These are phyloP conservation scores for Sapayoa aenigma DNA, from an alignment of 2,113 vertebrate species.

Conservation along the genomic window DNA sequence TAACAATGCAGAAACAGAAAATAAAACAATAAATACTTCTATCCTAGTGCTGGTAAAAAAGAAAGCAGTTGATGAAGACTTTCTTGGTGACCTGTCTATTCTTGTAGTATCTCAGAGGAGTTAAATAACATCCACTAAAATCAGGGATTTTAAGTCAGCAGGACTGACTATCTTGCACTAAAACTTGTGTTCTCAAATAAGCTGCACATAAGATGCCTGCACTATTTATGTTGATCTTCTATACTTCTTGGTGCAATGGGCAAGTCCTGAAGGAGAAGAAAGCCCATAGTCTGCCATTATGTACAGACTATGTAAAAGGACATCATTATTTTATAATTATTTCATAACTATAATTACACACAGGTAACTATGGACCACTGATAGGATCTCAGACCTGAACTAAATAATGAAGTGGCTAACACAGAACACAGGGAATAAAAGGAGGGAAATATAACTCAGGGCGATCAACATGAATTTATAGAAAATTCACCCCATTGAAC, in stretches of 20 bases:
- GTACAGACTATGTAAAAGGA: not conserved
- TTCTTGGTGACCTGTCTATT: constrained; percentile 7
- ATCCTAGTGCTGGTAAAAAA: not conserved
- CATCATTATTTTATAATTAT: not conserved
- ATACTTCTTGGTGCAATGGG: not conserved
- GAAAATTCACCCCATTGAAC: not conserved
- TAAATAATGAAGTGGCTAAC: not conserved
- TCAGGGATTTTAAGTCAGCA: not conserved
- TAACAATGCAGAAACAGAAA: constrained; percentile 17
- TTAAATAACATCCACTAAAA: not conserved
- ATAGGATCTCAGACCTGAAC: not conserved
- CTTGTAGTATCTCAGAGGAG: not conserved
- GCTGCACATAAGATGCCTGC: not conserved
- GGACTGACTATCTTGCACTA: not conserved
- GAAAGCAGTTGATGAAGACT: not conserved
- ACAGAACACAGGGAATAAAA: not conserved
- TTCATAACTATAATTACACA: not conserved
- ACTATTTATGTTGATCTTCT: not conserved
- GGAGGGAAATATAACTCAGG: not conserved
- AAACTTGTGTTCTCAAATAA: not conserved
- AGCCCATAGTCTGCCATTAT: not conserved
- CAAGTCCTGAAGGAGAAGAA: not conserved
- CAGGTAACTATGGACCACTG: not conserved
- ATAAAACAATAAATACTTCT: constrained; percentile 30
- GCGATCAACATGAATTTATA: not conserved